A percentile compares a stretch with the other conserved stretches of the same genome.
Conservation (phyloP, 37 sponge, comb jelly and placozoan genomes). For the Diacarnus erythraeanus region DNA sequence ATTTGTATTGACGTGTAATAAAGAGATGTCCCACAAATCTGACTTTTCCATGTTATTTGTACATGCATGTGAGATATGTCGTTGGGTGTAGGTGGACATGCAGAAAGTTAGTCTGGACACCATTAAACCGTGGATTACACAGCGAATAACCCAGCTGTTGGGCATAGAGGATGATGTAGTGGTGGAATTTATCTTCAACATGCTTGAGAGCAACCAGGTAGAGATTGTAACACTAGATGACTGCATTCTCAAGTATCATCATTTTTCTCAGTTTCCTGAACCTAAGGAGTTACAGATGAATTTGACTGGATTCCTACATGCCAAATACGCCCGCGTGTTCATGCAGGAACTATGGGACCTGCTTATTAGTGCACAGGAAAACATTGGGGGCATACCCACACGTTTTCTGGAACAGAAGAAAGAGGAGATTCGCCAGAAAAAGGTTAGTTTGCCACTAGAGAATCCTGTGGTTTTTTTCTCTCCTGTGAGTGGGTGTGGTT, state of each 20-base stretch:
- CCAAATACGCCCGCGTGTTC: slow-evolving; percentile 88
- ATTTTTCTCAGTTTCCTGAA: slow-evolving; percentile 79
- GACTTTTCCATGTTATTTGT: neutral
- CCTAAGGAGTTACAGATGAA: slow-evolving; percentile 90
- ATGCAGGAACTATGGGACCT: slow-evolving; percentile 96
- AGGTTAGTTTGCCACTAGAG: slow-evolving; percentile 20
- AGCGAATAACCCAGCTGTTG: slow-evolving; percentile 77
- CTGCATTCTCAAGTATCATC: too few relatives aligned
- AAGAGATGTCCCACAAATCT: neutral
- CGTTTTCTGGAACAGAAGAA: slow-evolving; percentile 92
- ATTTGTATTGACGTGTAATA: too few relatives aligned
- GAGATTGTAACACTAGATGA: neutral
- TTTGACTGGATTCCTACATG: slow-evolving; percentile 91
- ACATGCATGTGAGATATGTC: neutral
- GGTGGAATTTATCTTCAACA: slow-evolving; percentile 91
- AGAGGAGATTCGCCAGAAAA: slow-evolving; percentile 83
- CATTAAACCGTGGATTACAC: slow-evolving; percentile 93
- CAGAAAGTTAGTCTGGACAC: slow-evolving; percentile 88
- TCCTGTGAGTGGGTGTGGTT: neutral
- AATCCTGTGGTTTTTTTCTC: neutral
- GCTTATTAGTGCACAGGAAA: slow-evolving; percentile 89
- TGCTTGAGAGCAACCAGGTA: slow-evolving; percentile 88
- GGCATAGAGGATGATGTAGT: slow-evolving; percentile 94
- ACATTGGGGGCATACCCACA: slow-evolving; percentile 81
- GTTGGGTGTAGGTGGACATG: slow-evolving; percentile 79